A percentile compares a stretch with the other conserved stretches of the same genome.
These are phyloP conservation scores for Chymomyza costata DNA, from an alignment of 1,140 invertebrate species.

Conservation along the genomic window DNA sequence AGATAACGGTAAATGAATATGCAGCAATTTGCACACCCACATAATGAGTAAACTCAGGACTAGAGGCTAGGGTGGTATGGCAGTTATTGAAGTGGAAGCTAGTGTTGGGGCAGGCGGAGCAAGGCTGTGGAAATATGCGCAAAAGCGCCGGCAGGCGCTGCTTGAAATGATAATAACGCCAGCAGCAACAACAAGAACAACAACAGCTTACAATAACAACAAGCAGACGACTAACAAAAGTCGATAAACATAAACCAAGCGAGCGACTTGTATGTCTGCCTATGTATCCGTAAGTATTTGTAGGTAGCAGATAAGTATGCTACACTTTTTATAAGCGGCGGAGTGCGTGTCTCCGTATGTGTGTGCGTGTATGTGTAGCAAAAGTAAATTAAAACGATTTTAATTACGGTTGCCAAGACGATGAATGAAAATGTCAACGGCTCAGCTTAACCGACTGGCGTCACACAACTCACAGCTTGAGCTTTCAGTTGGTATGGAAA, in stretches of 20 bases:
- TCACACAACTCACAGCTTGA: too few species aligned
- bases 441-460: conserved; percentile 15
- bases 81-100: background rate
- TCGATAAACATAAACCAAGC: conserved; percentile 67
- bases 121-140: too few species aligned
- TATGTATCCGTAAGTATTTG: too few species aligned
- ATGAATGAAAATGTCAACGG: conserved; percentile 75
- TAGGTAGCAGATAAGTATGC: conserved; percentile 61
- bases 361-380: conserved; percentile 39
- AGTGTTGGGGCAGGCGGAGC: background rate
- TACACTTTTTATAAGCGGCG: conserved; percentile 42
- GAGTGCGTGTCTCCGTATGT: conserved; percentile 2
- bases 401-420: conserved; percentile 74
- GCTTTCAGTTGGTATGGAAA: conserved; percentile 46
- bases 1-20: conserved; percentile 73
- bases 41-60: conserved; percentile 52
- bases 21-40: conserved; percentile 72
- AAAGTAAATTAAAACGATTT: conserved; percentile 75
- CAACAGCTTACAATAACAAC: conserved; percentile 8
- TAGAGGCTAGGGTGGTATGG: background rate
- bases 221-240: conserved; percentile 60
- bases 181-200: conserved; percentile 24
- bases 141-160: conserved; percentile 34
- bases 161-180: conserved; percentile 59
- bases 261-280: too few species aligned